Percentiles rank a stretch among this genome's conserved stretches.
phyloP scores from a whole-genome alignment of 2,888 invertebrate species.

The Lasioglossum malachurum region DNA sequence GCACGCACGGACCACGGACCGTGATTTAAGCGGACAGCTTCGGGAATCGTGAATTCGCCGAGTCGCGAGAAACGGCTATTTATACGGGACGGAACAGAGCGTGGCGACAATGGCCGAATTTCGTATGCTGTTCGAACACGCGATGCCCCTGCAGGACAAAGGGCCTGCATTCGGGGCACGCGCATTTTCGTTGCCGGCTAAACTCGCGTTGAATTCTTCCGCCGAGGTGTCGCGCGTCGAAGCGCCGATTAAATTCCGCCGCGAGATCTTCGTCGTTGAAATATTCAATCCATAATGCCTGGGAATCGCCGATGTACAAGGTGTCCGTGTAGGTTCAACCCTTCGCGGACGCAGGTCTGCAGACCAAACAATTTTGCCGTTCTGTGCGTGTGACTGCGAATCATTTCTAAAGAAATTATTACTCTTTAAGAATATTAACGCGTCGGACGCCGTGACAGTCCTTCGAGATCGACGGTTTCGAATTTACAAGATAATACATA shows the following conservation, averaged over 20 bases:
- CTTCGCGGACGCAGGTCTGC: background rate
- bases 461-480: too few relatives aligned
- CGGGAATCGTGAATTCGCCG: slow-evolving; percentile 37
- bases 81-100: slow-evolving; percentile 65
- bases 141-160: slow-evolving; percentile 39
- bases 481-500: too few relatives aligned
- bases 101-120: slow-evolving; percentile 72
- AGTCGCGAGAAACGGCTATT: slow-evolving; percentile 39
- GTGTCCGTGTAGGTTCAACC: background rate
- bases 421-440: background rate
- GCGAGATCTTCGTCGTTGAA: background rate
- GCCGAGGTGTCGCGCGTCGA: background rate
- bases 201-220: slow-evolving; percentile 54
- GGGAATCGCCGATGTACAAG: background rate
- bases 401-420: background rate
- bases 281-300: slow-evolving; percentile 15
- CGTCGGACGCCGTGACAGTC: too few relatives aligned
- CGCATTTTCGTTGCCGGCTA: slow-evolving; percentile 45
- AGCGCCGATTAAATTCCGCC: slow-evolving; percentile 32
- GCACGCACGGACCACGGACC: background rate
- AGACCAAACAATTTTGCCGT: background rate
- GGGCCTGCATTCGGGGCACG: slow-evolving; percentile 52
- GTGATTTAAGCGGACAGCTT: slow-evolving; percentile 54
- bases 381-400: background rate
- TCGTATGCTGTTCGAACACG: slow-evolving; percentile 68